Conservation (phyloP, 2,113 vertebrate species). For the Delphinapterus leucas region DNA sequence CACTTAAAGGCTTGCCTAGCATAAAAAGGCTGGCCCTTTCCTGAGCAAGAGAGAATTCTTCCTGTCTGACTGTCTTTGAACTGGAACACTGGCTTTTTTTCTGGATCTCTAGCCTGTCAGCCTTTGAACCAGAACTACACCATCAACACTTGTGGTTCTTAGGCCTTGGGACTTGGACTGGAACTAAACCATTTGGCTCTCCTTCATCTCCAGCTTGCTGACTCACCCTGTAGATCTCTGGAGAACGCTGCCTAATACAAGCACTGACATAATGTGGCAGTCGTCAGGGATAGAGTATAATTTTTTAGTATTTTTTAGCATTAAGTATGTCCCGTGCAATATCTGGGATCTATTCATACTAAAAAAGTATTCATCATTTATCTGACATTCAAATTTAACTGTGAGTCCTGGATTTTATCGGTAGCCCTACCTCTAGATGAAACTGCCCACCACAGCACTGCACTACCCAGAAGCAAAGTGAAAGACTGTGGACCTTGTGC, state of each 20-base stretch:
- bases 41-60: not conserved
- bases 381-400: not conserved
- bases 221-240: not conserved
- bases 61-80: not conserved
- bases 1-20: not conserved
- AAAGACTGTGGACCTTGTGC: not conserved
- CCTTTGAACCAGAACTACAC: not conserved
- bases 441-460: accelerated
- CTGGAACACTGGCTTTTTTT: not conserved
- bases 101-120: not conserved
- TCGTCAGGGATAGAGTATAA: not conserved
- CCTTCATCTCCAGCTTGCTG: not conserved
- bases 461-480: not conserved
- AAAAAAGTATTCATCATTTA: not conserved
- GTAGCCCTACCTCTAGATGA: not conserved
- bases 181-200: not conserved
- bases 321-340: not conserved
- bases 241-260: not conserved
- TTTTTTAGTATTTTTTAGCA: not conserved
- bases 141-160: not conserved
- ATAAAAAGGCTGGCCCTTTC: not conserved
- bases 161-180: not conserved
- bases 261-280: not conserved
- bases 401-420: not conserved
- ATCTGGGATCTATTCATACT: not conserved